A percentile compares a stretch with the other conserved stretches of the same genome.
phyloP scores from a whole-genome alignment of 1,140 invertebrate genomes.

The Hirudo medicinalis region DNA sequence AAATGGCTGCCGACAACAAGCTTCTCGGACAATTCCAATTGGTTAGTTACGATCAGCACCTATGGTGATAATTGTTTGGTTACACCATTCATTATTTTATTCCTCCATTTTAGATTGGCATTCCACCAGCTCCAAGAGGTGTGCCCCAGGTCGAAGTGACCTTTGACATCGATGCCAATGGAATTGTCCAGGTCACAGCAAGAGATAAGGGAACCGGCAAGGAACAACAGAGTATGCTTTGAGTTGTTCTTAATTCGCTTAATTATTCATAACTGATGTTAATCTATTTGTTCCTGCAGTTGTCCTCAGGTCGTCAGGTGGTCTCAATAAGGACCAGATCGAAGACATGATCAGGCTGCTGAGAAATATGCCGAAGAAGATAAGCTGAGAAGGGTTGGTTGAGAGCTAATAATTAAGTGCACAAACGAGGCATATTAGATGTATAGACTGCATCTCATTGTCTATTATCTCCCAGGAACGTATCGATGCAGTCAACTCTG shows the following conservation, averaged over 20 bases:
- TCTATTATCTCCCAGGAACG: conserved; percentile 49
- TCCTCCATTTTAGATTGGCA: conserved; percentile 53
- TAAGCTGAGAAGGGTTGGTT: conserved; percentile 58
- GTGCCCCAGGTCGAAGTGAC: conserved; percentile 93
- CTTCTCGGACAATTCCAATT: conserved; percentile 81
- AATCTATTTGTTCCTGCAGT: conserved; percentile 47
- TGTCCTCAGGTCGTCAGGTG: conserved; percentile 96
- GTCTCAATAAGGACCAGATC: conserved; percentile 97
- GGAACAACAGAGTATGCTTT: conserved; percentile 85
- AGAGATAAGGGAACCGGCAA: conserved; percentile 96
- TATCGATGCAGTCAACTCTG: conserved; percentile 90
- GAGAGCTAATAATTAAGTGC: no score
- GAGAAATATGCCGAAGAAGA: conserved; percentile 89
- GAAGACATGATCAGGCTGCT: conserved; percentile 99
- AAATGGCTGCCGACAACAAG: conserved; percentile 91
- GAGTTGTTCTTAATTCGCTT: neutral
- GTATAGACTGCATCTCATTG: neutral
- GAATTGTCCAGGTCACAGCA: conserved; percentile 95
- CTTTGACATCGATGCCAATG: conserved; percentile 99
- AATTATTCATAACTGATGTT: neutral
- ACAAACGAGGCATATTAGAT: no score
- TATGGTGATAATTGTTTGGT: no score
- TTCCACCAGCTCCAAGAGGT: conserved; percentile 80
- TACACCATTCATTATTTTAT: neutral
- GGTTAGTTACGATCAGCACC: conserved; percentile 34